phyloP scores from a whole-genome alignment of 2,797 vertebrate genomes.

The Trachurus trachurus region DNA sequence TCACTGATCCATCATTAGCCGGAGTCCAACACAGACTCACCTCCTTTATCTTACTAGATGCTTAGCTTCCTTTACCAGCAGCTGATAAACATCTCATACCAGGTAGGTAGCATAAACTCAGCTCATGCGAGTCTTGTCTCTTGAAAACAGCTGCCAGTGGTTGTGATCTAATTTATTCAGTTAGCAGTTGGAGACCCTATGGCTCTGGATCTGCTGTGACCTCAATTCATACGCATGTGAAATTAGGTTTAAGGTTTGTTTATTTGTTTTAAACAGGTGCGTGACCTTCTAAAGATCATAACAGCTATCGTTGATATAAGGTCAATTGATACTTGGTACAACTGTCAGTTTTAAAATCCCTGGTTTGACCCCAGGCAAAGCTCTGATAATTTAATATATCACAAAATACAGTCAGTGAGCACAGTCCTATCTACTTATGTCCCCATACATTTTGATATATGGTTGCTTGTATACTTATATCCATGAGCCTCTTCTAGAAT shows the following conservation, averaged over 20 bases:
- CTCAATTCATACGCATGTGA: conserved; percentile 20
- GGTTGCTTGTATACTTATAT: conserved; percentile 28
- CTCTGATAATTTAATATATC: conserved; percentile 22
- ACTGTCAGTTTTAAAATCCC: conserved; percentile 23
- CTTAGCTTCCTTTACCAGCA: not conserved
- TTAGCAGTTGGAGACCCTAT: conserved; percentile 16
- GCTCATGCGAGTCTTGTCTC: not conserved
- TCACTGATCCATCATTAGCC: too few relatives aligned
- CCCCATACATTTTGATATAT: conserved; percentile 34
- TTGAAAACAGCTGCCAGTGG: conserved; percentile 19
- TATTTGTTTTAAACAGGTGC: conserved; percentile 18
- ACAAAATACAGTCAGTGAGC: conserved; percentile 18
- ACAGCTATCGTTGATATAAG: conserved; percentile 31
- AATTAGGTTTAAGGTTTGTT: conserved; percentile 12
- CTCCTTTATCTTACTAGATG: not conserved
- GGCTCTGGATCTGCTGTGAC: conserved; percentile 9
- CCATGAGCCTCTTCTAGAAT: conserved; percentile 25
- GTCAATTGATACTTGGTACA: conserved; percentile 25
- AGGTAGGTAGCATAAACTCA: not conserved
- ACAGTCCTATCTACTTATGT: conserved; percentile 25
- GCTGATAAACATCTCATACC: conserved; percentile 8
- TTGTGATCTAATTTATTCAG: conserved; percentile 27
- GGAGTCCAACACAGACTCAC: not conserved
- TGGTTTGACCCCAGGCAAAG: conserved; percentile 13
- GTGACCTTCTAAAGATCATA: conserved; percentile 10